Evolutionary conservation across 2,888 invertebrate genomes (phyloP).

Genomic region (Pogonocherus hispidulus): DNA sequence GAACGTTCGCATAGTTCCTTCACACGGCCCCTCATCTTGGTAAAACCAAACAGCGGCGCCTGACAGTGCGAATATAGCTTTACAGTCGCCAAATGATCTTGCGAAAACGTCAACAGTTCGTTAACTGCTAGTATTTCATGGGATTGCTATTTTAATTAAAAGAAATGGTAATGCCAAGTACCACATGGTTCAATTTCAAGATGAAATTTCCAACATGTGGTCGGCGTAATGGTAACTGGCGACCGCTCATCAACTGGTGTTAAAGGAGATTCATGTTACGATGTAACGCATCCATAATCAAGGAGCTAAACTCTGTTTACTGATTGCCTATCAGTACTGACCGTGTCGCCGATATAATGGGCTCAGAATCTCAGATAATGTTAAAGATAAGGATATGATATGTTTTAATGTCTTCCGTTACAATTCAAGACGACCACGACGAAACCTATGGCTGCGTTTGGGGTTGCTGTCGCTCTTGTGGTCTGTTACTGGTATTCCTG

Average conservation of each 20-base stretch:
- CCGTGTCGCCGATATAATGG: constrained; percentile 13
- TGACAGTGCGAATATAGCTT: too few species aligned
- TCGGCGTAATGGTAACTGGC: constrained; percentile 32
- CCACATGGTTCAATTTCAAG: constrained; percentile 40
- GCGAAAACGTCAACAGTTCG: constrained; percentile 10
- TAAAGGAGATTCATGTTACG: constrained; percentile 42
- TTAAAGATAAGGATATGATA: constrained; percentile 13
- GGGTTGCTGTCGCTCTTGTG: too few species aligned
- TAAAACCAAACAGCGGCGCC: too few species aligned
- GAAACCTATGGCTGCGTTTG: too few species aligned
- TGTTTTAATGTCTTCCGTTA: constrained; percentile 4
- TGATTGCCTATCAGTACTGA: constrained; percentile 9
- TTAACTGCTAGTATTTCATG: constrained; percentile 39
- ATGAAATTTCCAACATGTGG: constrained; percentile 46
- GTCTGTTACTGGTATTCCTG: too few species aligned
- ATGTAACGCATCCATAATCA: constrained; percentile 8
- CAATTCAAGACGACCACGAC: too few species aligned
- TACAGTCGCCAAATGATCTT: constrained; percentile 11
- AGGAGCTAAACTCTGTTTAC: constrained; percentile 9
- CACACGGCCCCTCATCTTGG: too few species aligned
- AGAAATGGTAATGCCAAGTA: constrained; percentile 44
- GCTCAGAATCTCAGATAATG: not conserved
- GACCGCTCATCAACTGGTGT: constrained; percentile 36
- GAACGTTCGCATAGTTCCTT: too few species aligned
- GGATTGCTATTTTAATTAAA: constrained; percentile 45